These are phyloP conservation scores for Collichthys lucidus DNA, from an alignment of 2,113 vertebrate genomes.

Conservation along the genomic window DNA sequence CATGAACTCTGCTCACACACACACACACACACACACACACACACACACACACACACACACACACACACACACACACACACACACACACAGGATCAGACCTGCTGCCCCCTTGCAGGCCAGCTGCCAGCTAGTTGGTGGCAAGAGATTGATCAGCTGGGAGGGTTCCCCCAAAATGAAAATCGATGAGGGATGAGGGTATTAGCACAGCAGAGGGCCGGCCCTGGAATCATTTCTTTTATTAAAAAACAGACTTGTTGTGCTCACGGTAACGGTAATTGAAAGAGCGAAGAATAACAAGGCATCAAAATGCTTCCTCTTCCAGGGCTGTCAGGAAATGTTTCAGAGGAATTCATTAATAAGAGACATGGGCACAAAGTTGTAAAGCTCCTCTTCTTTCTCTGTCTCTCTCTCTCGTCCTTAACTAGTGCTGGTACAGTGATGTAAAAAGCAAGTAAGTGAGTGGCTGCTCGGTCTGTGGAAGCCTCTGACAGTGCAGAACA, in stretches of 20 bases:
- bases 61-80: too few relatives aligned
- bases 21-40: background rate
- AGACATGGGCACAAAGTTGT: constrained; percentile 8
- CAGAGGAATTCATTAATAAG: constrained; percentile 60
- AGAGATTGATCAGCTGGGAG: constrained; percentile 64
- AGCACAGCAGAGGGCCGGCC: constrained; percentile 37
- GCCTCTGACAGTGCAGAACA: constrained; percentile 52
- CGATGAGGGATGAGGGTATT: constrained; percentile 49
- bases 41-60: too few relatives aligned
- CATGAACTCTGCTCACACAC: constrained; percentile 34
- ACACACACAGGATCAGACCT: constrained; percentile 27
- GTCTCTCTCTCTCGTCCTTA: background rate
- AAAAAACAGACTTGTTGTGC: constrained; percentile 36
- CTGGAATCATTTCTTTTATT: constrained; percentile 56
- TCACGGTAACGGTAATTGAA: constrained; percentile 52
- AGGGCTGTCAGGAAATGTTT: constrained; percentile 51
- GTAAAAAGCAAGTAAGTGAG: constrained; percentile 49
- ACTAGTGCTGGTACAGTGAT: constrained; percentile 30
- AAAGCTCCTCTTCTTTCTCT: constrained; percentile 1
- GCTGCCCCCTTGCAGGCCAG: constrained; percentile 18
- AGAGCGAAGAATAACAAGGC: constrained; percentile 41
- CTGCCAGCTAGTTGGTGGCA: constrained; percentile 29
- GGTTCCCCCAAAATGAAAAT: constrained; percentile 61
- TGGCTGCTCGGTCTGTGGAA: constrained; percentile 19
- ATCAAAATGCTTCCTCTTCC: constrained; percentile 32